Conservation (phyloP, 2,797 vertebrate species). For the Scyliorhinus canicula region DNA sequence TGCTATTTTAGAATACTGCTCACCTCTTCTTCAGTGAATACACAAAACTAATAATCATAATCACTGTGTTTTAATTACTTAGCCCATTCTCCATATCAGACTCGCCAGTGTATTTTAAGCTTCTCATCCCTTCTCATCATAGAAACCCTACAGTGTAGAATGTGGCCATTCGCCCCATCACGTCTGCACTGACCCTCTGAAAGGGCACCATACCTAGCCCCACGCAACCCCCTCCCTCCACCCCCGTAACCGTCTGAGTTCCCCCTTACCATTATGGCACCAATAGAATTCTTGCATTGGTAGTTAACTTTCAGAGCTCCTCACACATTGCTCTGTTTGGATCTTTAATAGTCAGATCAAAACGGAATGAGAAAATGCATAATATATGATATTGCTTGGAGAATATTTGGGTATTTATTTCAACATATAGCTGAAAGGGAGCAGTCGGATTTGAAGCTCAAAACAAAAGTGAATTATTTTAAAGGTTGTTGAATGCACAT, state of each 20-base stretch:
- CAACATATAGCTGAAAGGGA: not conserved
- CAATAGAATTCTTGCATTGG: not conserved
- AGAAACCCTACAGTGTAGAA: too few relatives aligned
- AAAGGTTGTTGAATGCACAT: not conserved
- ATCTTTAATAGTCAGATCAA: not conserved
- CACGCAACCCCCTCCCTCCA: too few relatives aligned
- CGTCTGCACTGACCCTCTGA: too few relatives aligned
- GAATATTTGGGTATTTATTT: not conserved
- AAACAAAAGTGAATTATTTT: not conserved
- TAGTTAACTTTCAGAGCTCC: not conserved
- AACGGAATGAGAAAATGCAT: not conserved
- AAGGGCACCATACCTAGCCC: too few relatives aligned
- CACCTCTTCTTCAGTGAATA: not conserved
- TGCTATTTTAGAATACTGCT: not conserved
- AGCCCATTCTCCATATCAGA: not conserved
- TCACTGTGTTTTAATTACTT: not conserved
- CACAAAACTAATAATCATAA: not conserved
- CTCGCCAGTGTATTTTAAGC: not conserved
- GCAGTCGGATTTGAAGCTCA: not conserved
- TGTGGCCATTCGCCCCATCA: too few relatives aligned
- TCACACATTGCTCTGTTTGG: not conserved
- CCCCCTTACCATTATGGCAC: not conserved
- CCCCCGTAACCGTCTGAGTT: too few relatives aligned
- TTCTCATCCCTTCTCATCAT: not conserved
- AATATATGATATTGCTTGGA: not conserved